Evolutionary conservation across 2,888 invertebrate species (phyloP).

Genomic region (Trachelus stipa): DNA sequence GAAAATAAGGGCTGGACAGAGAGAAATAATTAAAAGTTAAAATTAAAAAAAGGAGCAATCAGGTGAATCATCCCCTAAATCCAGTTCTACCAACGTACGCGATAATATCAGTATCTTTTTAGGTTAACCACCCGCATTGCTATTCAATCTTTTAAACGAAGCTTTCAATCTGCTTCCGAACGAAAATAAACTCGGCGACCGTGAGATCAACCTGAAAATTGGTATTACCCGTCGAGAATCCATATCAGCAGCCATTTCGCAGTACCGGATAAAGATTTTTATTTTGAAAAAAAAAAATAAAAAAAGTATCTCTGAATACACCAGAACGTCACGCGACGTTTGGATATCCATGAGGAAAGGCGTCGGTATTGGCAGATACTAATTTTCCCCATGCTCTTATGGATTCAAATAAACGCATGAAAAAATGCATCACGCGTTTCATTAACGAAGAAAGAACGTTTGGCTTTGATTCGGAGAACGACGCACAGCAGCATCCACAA

Average conservation of each 20-base stretch:
- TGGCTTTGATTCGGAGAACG: neutral
- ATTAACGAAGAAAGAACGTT: constrained; percentile 28
- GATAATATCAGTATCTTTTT: neutral
- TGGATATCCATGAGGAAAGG: neutral
- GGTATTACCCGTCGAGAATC: constrained; percentile 32
- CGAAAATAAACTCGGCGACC: too few relatives aligned
- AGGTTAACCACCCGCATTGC: neutral
- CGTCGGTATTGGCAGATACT: neutral
- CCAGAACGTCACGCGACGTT: neutral
- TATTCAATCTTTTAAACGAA: neutral
- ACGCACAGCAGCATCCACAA: neutral
- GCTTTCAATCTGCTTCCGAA: too few relatives aligned
- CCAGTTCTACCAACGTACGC: fast-evolving
- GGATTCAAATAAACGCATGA: neutral
- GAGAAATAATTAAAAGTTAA: neutral
- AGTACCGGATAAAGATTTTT: neutral
- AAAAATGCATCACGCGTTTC: constrained; percentile 26
- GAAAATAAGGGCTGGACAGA: neutral
- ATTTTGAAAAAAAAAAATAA: neutral
- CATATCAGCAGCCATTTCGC: neutral
- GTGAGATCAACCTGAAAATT: constrained; percentile 12
- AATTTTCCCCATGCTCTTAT: neutral
- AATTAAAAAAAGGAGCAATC: neutral
- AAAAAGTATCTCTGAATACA: neutral
- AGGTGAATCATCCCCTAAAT: neutral